Base-by-base conservation (phyloP, 2,113 vertebrate species). In the Protomyctophum bolini region DNA sequence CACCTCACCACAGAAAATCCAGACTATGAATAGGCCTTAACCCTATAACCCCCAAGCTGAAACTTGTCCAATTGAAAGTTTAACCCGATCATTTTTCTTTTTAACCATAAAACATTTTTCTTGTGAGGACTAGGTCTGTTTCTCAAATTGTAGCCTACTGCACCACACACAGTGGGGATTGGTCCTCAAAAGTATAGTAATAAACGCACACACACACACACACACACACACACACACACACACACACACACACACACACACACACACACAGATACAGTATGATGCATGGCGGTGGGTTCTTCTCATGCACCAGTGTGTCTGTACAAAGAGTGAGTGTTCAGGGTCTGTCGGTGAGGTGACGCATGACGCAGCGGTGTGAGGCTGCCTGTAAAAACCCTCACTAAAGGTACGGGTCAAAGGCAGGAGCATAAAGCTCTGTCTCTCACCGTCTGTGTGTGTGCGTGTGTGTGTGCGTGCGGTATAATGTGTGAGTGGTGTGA, bases 301-400 rank as follows among this genome's bases (percentile, higher is more conserved):
- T 84, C 86, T 88, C 82, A 85, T 10, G 73, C 87, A 46, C 52
- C 2, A 15, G 14, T 64, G 85, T 77, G 0, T 58, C 54, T 66
- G 82, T 83, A 91, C 82, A 83, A 93, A 76, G 86, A 87, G 83
- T 80, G 76, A 82, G 90, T 91, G 91, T 92, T 91, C 77, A 41
- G 86, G 75, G 84, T 75, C 85, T 72, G 74, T 52, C 58, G 66
- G 87, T 82, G 81, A 28, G 80, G 86, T 67, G 74, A 87, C 74
- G 1, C 87, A 82, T 91, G 83, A 90, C 88, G 61, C 55, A 21
- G 10, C 45, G 6, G 83, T 78, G 90, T 85, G 70, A 91, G 85
- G 77, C 80, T 87, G 90, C 86, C 89, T 70, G 88, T 75, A 90
- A 91, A 21, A 93, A 81, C 76, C 89, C 82, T 88, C 85, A 41